These are phyloP conservation scores for Ctenosaura bakeri DNA, from an alignment of 2,797 vertebrate species.

Conservation along the genomic window DNA sequence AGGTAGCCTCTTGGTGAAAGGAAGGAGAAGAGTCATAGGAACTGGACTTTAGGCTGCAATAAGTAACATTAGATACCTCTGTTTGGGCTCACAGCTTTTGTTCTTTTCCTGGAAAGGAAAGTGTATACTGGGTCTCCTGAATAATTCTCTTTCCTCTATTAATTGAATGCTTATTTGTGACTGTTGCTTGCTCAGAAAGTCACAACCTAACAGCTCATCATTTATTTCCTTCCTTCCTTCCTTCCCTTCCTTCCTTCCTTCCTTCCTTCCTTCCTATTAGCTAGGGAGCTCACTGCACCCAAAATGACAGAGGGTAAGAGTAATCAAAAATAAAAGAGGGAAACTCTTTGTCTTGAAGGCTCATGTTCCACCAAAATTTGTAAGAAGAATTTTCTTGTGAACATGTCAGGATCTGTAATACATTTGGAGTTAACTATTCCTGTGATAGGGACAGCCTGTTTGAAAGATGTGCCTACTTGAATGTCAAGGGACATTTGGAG, in stretches of 20 bases:
- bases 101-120: not conserved
- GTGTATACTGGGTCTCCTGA: not conserved
- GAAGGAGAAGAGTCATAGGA: not conserved
- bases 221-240: too few relatives aligned
- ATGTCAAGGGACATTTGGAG: constrained; percentile 23
- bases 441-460: not conserved
- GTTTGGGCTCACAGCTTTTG: not conserved
- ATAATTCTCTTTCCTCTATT: not conserved
- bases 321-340: not conserved
- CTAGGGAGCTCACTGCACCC: not conserved
- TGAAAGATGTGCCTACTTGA: constrained; percentile 29
- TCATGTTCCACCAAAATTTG: constrained; percentile 34
- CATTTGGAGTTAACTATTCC: constrained; percentile 7
- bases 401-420: constrained; percentile 51
- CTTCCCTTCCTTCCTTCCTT: too few relatives aligned
- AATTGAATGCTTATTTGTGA: not conserved
- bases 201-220: not conserved
- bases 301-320: not conserved
- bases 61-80: not conserved
- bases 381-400: constrained; percentile 30
- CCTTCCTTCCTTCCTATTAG: not conserved
- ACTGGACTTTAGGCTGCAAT: too few relatives aligned
- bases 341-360: constrained; percentile 15
- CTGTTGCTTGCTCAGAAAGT: not conserved
- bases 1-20: not conserved